These are phyloP conservation scores for Dysmachus trigonus DNA, from an alignment of 2,888 invertebrate species.

Conservation along the genomic window DNA sequence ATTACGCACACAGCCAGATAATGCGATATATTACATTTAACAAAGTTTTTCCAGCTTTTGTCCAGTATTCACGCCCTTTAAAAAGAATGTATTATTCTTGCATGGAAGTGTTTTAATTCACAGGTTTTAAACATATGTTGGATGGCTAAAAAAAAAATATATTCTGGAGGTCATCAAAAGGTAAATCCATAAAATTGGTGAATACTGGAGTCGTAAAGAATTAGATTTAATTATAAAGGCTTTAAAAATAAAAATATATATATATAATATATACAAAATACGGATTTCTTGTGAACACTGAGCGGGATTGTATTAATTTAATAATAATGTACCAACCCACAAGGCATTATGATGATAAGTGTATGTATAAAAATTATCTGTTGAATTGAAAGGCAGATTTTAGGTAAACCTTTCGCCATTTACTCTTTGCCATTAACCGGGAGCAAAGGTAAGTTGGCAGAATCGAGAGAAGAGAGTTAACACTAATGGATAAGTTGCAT, in stretches of 20 bases:
- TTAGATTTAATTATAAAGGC: not conserved
- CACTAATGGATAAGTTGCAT: constrained; percentile 24
- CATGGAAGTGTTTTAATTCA: constrained; percentile 35
- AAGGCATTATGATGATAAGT: constrained; percentile 49
- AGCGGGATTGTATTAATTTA: not conserved
- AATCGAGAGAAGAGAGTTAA: constrained; percentile 8
- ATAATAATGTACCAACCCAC: not conserved
- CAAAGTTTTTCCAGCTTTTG: constrained; percentile 12
- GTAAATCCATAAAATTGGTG: constrained; percentile 39
- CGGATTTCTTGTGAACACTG: not conserved
- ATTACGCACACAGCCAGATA: not conserved
- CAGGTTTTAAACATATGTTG: constrained; percentile 33
- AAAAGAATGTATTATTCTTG: not conserved
- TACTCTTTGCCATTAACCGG: constrained; percentile 45
- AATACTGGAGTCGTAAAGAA: constrained; percentile 49
- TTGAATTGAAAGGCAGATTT: not conserved
- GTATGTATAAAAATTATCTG: constrained; percentile 39
- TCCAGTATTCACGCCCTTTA: constrained; percentile 49
- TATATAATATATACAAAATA: too few relatives aligned
- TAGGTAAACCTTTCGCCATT: constrained; percentile 33
- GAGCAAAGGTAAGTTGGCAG: constrained; percentile 49
- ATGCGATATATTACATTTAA: not conserved
- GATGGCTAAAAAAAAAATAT: not conserved
- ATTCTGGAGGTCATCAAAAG: constrained; percentile 12
- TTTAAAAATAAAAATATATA: not conserved